These are phyloP conservation scores for Rotaria sp. DNA, from an alignment of 2,888 invertebrate genomes.

Conservation along the genomic window DNA sequence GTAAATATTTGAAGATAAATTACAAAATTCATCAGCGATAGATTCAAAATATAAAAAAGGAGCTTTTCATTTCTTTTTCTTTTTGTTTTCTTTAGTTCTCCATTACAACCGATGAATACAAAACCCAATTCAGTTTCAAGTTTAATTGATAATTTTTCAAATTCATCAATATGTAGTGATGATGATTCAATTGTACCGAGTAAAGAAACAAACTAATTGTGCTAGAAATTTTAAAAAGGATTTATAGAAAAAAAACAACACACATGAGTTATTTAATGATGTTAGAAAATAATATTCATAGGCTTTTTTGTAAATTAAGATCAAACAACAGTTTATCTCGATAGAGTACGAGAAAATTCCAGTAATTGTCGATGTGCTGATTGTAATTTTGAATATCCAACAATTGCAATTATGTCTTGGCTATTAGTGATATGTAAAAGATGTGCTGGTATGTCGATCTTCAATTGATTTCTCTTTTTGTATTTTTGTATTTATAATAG, in stretches of 20 bases:
- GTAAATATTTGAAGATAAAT: neutral
- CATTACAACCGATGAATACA: neutral
- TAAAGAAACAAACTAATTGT: neutral
- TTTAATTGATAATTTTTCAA: neutral
- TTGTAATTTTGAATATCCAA: neutral
- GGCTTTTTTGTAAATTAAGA: neutral
- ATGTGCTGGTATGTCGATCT: neutral
- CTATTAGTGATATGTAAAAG: neutral
- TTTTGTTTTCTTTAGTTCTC: neutral
- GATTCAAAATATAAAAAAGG: neutral
- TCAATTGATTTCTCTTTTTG: neutral
- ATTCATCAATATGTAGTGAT: neutral
- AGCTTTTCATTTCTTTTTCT: no score
- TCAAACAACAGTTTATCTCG: neutral
- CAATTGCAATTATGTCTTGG: neutral
- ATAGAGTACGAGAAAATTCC: neutral
- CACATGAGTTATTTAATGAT: no score
- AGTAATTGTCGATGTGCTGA: neutral
- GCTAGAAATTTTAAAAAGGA: no score
- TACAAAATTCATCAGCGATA: neutral
- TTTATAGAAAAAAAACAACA: no score
- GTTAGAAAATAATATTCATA: no score
- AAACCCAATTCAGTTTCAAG: neutral
- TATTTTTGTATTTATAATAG: neutral
- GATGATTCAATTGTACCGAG: neutral